phyloP scores from a whole-genome alignment of 1,140 invertebrate species.

The Bombyx mori region DNA sequence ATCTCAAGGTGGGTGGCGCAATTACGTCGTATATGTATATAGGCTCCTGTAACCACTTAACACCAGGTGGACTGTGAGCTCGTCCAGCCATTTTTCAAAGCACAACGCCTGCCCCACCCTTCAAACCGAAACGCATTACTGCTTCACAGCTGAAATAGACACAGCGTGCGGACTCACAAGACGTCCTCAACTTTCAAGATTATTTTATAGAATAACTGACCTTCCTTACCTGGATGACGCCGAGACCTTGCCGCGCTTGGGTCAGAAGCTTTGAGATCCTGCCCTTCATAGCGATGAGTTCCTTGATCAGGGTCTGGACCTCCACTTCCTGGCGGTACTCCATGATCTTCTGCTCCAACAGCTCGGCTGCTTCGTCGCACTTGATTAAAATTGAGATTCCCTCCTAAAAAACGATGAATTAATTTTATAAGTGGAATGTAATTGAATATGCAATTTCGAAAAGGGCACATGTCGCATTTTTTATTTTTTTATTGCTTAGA shows the following conservation, averaged over 20 bases:
- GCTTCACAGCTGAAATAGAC: too few species aligned
- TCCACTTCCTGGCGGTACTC: conserved; percentile 70
- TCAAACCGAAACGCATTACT: not conserved
- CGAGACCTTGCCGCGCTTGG: conserved; percentile 74
- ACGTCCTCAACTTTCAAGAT: not conserved
- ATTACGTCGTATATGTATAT: too few species aligned
- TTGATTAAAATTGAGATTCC: conserved; percentile 73
- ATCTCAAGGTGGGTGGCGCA: too few species aligned
- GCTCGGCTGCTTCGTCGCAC: conserved; percentile 71
- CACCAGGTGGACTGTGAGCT: too few species aligned
- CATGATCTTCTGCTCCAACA: conserved; percentile 72
- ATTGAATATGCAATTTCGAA: not conserved
- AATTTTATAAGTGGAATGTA: not conserved
- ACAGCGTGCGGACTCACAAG: not conserved
- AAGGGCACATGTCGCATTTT: too few species aligned
- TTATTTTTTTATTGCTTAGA: too few species aligned
- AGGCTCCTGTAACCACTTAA: too few species aligned
- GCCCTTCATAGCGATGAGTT: conserved; percentile 58
- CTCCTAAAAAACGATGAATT: conserved; percentile 62
- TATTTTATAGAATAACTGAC: conserved; percentile 18
- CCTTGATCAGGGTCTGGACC: conserved; percentile 64
- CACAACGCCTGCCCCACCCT: not conserved
- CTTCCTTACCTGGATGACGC: conserved; percentile 73
- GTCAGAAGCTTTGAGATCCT: conserved; percentile 73
- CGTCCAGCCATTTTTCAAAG: too few species aligned